phyloP scores from a whole-genome alignment of 2,113 vertebrate genomes.

The Saimiri boliviensis region DNA sequence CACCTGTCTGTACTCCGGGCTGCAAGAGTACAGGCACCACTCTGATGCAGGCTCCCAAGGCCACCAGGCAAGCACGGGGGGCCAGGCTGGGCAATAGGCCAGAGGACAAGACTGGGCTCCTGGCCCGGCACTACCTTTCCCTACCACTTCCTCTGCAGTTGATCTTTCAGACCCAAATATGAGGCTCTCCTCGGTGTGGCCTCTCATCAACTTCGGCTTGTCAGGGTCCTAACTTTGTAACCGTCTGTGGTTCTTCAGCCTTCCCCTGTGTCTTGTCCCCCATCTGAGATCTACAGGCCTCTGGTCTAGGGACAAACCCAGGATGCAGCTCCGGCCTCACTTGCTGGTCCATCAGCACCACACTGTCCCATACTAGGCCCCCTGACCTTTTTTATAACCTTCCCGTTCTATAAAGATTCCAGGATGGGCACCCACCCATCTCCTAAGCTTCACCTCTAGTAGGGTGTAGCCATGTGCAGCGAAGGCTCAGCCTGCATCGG shows the following conservation, averaged over 20 bases:
- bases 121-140: background rate
- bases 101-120: background rate
- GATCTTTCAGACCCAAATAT: background rate
- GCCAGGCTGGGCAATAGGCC: background rate
- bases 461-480: too few species aligned
- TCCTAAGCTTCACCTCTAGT: background rate
- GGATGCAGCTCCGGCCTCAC: background rate
- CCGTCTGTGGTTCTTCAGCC: background rate
- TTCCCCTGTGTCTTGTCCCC: background rate
- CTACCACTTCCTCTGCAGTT: background rate
- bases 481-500: background rate
- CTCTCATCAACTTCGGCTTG: background rate
- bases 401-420: background rate
- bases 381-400: background rate
- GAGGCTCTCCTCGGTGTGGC: background rate
- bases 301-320: background rate
- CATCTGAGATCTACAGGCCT: background rate
- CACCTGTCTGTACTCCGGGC: too few species aligned
- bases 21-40: background rate
- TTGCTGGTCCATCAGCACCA: background rate
- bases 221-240: background rate
- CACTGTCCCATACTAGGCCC: background rate
- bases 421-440: background rate
- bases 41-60: background rate
- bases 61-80: background rate